These are phyloP conservation scores for Calephelis virginiensis DNA, from an alignment of 1,140 invertebrate species.

Conservation along the genomic window DNA sequence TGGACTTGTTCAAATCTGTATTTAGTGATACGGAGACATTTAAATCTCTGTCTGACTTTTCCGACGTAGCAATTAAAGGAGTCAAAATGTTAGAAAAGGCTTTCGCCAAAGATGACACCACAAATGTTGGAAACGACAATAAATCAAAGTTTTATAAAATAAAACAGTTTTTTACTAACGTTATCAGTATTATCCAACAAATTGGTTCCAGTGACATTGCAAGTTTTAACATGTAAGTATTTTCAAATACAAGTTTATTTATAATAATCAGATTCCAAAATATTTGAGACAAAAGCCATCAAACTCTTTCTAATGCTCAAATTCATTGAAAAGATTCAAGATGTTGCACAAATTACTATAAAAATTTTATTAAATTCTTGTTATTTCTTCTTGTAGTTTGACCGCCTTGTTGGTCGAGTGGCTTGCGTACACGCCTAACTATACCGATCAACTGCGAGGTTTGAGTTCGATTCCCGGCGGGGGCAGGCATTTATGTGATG, in stretches of 20 bases:
- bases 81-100: constrained; percentile 55
- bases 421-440: too few relatives aligned
- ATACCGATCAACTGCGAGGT: too few relatives aligned
- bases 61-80: constrained; percentile 40
- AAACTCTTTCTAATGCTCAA: neutral
- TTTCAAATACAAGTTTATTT: too few relatives aligned
- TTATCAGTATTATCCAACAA: constrained; percentile 39
- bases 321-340: too few relatives aligned
- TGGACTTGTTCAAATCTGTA: constrained; percentile 58
- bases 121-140: neutral
- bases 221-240: constrained; percentile 52
- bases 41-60: constrained; percentile 45
- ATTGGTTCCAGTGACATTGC: constrained; percentile 31
- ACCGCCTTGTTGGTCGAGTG: too few relatives aligned
- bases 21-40: constrained; percentile 63
- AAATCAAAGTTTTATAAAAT: constrained; percentile 34
- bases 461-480: too few relatives aligned
- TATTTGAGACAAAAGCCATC: neutral
- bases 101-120: constrained; percentile 19
- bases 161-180: constrained; percentile 42
- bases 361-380: too few relatives aligned
- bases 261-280: neutral
- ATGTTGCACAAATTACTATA: too few relatives aligned
- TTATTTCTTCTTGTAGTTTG: too few relatives aligned
- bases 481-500: too few relatives aligned